Base-by-base conservation (phyloP, 92 coral and sea anemone genomes). In the Epizoanthus fatuus region DNA sequence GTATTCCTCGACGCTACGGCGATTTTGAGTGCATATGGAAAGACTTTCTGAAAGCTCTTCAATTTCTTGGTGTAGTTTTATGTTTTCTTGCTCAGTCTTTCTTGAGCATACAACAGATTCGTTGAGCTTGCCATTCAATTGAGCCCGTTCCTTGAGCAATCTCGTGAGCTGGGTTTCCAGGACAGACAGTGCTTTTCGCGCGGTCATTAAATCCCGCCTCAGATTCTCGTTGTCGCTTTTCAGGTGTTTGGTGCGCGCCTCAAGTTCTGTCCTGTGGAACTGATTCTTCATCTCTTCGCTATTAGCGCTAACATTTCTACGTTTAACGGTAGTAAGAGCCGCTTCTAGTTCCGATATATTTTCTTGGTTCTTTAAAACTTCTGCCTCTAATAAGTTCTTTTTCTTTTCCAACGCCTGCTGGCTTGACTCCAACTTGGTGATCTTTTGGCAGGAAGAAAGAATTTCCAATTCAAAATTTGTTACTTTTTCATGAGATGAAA, bases 261-360 rank as follows among this genome's bases (percentile, higher is more conserved):
- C 90, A 1, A 87, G 80, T n/a, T 79, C 86, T 15, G 80, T 29
- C 54, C 54, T 42, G 49, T 73, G 73, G 52, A 29, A 51, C 4
- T 45, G 37, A 8, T 62, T 49, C n/a, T 51, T 79, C 59, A 79
- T 38, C 56, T 80, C 89, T 3, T 87, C 93, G 56, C 16, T 64
- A n/a, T 60, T 72, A 17, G 64, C 45, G 74, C 13, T 51, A 16
- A 53, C 53, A 29, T 38, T 87, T 58, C 82, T 70, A 10, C 81
- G 88, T 70, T 87, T 69, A 19, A 60, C 20, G 47, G 88, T 84
- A 63, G 83, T 79, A 14, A 89, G 73, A 7, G 77, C 68, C 16
- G 86, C 79, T 74, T 88, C 92, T 5, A 91, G 35, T 10, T 80
- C 91, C 12, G 93, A 79, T 51, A 78, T 72, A 59, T 81, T 86